phyloP scores from a whole-genome alignment of 1,140 invertebrate species.

The Acromyrmex heyeri region DNA sequence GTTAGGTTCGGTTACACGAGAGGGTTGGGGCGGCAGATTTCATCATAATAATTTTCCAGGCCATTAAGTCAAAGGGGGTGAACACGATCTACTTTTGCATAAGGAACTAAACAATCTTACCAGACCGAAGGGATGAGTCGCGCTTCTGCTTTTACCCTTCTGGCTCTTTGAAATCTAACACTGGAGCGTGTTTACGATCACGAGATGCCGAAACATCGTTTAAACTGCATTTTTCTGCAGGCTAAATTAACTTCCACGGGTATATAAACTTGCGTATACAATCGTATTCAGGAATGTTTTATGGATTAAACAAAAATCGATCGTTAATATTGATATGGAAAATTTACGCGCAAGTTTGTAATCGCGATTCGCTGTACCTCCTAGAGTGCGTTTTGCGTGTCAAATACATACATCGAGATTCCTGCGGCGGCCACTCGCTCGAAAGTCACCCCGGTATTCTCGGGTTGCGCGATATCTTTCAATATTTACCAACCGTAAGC shows the following conservation, averaged over 20 bases:
- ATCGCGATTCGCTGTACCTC: neutral
- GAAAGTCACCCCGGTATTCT: conserved; percentile 61
- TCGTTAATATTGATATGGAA: neutral
- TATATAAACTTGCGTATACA: neutral
- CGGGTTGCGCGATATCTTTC: conserved; percentile 68
- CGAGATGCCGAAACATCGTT: conserved; percentile 17
- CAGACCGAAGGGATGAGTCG: conserved; percentile 35
- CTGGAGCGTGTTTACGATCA: conserved; percentile 10
- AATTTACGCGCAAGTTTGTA: neutral
- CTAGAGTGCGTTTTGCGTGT: neutral
- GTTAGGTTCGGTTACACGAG: conserved; percentile 78
- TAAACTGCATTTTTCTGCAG: conserved; percentile 13
- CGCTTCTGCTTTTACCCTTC: conserved; percentile 4
- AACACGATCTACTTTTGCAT: conserved; percentile 76
- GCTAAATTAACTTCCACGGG: neutral
- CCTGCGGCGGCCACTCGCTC: neutral
- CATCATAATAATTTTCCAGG: conserved; percentile 85
- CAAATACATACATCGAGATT: neutral
- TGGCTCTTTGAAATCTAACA: conserved; percentile 51
- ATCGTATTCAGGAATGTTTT: no score
- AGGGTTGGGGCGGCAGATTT: conserved; percentile 79
- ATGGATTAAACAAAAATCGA: neutral
- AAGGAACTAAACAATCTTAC: conserved; percentile 81
- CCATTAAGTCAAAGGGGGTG: conserved; percentile 80
- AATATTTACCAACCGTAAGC: conserved; percentile 84